These are phyloP conservation scores for Itoplectis maculator DNA, from an alignment of 2,888 invertebrate species.

Conservation along the genomic window DNA sequence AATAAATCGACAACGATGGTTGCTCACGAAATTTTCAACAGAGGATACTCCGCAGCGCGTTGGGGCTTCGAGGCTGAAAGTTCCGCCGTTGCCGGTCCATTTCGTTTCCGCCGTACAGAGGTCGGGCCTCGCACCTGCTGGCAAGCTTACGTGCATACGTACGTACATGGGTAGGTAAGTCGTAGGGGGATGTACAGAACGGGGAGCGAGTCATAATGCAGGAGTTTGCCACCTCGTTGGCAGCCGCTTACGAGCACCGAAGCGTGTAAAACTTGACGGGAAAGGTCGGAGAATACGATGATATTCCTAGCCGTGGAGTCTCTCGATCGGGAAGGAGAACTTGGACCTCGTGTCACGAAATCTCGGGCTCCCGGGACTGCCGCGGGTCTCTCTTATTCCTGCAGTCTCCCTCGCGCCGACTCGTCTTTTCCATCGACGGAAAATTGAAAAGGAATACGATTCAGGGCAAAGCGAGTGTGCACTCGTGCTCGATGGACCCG, in stretches of 20 bases:
- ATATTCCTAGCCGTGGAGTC: conserved; percentile 49
- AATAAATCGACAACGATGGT: no score
- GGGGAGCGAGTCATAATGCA: conserved; percentile 53
- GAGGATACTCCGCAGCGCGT: conserved; percentile 1
- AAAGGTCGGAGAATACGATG: conserved; percentile 51
- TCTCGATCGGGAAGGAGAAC: conserved; percentile 5
- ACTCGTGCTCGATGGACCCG: conserved; percentile 20
- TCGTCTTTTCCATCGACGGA: conserved; percentile 20
- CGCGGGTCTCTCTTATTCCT: conserved; percentile 5
- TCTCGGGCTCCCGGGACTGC: background rate
- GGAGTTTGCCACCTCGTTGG: conserved; percentile 63
- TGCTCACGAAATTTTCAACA: conserved; percentile 18
- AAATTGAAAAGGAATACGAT: conserved; percentile 53
- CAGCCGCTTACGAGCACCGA: conserved; percentile 56
- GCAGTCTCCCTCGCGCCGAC: background rate
- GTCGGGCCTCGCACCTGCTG: conserved; percentile 37
- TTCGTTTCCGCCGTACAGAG: conserved; percentile 41
- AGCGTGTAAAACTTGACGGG: conserved; percentile 59
- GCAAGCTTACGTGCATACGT: conserved; percentile 27
- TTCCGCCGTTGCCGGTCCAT: conserved; percentile 49
- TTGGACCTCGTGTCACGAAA: conserved; percentile 20
- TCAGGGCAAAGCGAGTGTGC: background rate
- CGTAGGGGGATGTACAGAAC: conserved; percentile 28
- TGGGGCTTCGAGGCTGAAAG: conserved; percentile 21
- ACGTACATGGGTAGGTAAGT: conserved; percentile 9